These are phyloP conservation scores for Tiliacea citrago DNA, from an alignment of 2,888 invertebrate genomes.

Conservation along the genomic window DNA sequence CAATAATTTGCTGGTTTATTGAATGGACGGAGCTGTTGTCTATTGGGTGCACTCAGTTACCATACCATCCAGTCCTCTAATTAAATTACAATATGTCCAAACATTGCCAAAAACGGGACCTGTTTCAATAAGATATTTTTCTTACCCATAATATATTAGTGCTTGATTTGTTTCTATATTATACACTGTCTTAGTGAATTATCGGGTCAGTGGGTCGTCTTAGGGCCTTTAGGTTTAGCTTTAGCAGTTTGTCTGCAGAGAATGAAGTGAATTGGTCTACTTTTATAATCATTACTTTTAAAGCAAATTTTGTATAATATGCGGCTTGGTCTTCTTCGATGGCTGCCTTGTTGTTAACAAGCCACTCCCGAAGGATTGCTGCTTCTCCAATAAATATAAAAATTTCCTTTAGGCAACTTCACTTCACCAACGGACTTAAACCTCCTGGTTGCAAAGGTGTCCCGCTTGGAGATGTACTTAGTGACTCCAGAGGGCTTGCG, in stretches of 20 bases:
- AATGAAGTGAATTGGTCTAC: background rate
- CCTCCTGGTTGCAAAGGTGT: constrained; percentile 98
- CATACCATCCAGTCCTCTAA: background rate
- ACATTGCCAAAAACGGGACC: background rate
- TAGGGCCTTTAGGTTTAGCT: too few species aligned
- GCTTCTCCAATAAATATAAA: background rate
- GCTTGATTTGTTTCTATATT: background rate
- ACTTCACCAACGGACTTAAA: constrained; percentile 98
- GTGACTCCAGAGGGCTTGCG: constrained; percentile 99
- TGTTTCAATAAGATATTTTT: constrained; percentile 2
- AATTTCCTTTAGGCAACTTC: constrained; percentile 95
- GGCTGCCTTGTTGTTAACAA: background rate
- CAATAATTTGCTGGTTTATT: background rate
- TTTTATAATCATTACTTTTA: background rate
- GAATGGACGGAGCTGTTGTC: background rate
- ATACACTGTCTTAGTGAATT: background rate
- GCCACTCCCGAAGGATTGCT: background rate
- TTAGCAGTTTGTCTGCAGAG: background rate
- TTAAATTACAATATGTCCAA: background rate
- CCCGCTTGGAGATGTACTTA: constrained; percentile 97
- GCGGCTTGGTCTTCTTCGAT: background rate
- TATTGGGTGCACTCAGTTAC: background rate
- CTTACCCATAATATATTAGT: background rate
- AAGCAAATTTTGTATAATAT: constrained; percentile 1
- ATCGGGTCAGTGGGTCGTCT: too few species aligned